phyloP scores from a whole-genome alignment of 2,888 invertebrate genomes.

The Ethmia dodecea region DNA sequence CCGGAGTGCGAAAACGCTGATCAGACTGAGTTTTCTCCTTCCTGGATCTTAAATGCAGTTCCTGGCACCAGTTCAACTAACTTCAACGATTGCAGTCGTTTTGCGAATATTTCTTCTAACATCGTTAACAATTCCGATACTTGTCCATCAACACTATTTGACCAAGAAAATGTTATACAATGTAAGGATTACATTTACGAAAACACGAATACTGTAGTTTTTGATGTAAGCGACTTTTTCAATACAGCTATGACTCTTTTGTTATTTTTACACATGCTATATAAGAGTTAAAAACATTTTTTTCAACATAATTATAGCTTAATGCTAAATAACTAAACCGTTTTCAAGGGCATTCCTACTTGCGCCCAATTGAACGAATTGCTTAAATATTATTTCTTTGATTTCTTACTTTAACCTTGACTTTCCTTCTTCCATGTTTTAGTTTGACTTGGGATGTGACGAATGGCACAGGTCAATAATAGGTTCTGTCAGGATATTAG shows the following conservation, averaged over 20 bases:
- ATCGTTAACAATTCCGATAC: constrained; percentile 10
- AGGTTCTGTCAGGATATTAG: constrained; percentile 82
- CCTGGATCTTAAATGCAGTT: constrained; percentile 65
- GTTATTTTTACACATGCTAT: too few relatives aligned
- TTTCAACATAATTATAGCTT: too few relatives aligned
- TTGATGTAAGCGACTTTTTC: constrained; percentile 37
- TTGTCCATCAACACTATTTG: constrained; percentile 45
- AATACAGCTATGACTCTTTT: too few relatives aligned
- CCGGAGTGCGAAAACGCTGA: constrained; percentile 39
- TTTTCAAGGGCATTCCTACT: too few relatives aligned
- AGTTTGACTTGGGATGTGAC: constrained; percentile 77
- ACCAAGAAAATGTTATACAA: constrained; percentile 21
- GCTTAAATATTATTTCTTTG: too few relatives aligned
- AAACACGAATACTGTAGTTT: constrained; percentile 46
- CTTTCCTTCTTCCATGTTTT: not conserved
- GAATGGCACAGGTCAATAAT: constrained; percentile 84
- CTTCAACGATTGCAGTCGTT: constrained; percentile 66
- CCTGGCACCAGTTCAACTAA: constrained; percentile 38
- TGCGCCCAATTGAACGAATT: too few relatives aligned
- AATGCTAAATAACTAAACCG: too few relatives aligned
- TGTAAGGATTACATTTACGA: constrained; percentile 47
- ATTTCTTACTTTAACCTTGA: not conserved
- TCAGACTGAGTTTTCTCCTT: constrained; percentile 36
- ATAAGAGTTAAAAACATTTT: too few relatives aligned
- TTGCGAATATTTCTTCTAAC: constrained; percentile 20